Conservation (phyloP, 2,113 vertebrate genomes). For the Chaetodon trifascialis region DNA sequence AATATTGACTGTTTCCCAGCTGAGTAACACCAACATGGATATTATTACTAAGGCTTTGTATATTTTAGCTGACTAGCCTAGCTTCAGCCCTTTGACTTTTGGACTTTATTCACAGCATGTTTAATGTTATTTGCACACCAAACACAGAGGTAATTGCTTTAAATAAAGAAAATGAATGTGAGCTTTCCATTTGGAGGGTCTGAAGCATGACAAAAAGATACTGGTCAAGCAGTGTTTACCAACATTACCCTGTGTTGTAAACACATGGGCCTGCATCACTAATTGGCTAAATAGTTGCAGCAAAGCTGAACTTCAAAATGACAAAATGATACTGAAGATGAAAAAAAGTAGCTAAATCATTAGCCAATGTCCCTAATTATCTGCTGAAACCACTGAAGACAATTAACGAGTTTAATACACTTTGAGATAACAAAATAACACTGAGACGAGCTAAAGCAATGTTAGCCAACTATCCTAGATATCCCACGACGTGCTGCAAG, state of each 20-base stretch:
- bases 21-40: neutral
- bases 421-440: neutral
- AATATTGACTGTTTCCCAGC: neutral
- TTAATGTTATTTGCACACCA: neutral
- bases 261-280: neutral
- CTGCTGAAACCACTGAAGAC: neutral
- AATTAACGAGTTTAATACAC: neutral
- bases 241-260: neutral
- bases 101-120: no score
- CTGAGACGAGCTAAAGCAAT: neutral
- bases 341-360: neutral
- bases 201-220: neutral
- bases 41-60: neutral
- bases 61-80: neutral
- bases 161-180: neutral
- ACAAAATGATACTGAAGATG: neutral
- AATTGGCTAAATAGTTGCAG: neutral
- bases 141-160: neutral
- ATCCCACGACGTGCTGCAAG: no score
- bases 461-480: neutral
- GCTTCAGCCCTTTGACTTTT: neutral
- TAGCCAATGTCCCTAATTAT: neutral
- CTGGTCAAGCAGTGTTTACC: neutral
- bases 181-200: no score
- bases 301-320: neutral